Base-by-base conservation (phyloP, 2,113 vertebrate species). In the Bos indicus region DNA sequence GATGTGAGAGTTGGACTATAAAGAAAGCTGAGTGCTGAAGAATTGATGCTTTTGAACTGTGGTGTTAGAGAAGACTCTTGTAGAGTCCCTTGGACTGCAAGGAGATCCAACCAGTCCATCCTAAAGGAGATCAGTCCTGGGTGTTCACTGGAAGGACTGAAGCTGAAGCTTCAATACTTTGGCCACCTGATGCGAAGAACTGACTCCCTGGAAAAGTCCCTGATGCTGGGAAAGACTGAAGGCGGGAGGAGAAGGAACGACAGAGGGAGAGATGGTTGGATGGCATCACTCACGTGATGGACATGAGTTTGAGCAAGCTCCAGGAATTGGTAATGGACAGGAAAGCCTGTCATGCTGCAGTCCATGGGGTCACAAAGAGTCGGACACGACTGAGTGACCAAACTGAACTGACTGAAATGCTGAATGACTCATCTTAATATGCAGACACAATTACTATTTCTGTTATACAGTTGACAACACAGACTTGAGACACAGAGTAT, bases 351-450 rank as follows among this genome's bases (percentile, higher is more conserved):
- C 19, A 19, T 40, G 67, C n/a, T 71, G 67, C 67, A 71, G n/a
- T 71, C n/a, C n/a, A 12, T 12, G 67, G n/a, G 67, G n/a, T 71
- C 19, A 5, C n/a, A 71, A 36, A 71, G 67, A 40, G 10, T 71
- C 5, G 0, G n/a, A 71, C n/a, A 71, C 2, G 1, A 71, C 19
- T 23, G 19, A 36, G n/a, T 9, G 0, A 36, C 19, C 23, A 9
- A 71, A 36, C n/a, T 71, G 67, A 71, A 36, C n/a, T 71, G 67
- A 71, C 67, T 71, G 5, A 52, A n/a, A 54, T 88, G 92, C 46
- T 89, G 91, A 85, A 19, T 84, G 16, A 80, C 67, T 67, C n/a
- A 82, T 30, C 59, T 92, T 89, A 81, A 57, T 60, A 78, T 36
- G 30, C 9, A 81, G n/a, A 43, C 17, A 85, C 7, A 56, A 84